phyloP scores from a whole-genome alignment of 2,113 vertebrate species.

The Siniperca knerii region DNA sequence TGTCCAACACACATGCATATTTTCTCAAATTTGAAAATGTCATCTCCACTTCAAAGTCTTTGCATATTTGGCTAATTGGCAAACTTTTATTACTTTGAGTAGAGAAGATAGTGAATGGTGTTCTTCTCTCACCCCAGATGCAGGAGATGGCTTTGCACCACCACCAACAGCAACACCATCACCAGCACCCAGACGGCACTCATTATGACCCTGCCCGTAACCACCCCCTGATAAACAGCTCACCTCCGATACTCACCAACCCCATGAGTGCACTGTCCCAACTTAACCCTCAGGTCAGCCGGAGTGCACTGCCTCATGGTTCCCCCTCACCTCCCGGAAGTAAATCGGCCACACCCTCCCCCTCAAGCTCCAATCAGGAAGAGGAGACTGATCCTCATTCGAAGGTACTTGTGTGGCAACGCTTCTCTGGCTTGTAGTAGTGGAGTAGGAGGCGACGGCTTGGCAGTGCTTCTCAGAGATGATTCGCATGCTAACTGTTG shows the following conservation, averaged over 20 bases:
- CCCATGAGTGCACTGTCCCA: constrained; percentile 95
- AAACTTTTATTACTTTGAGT: constrained; percentile 49
- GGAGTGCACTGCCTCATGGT: constrained; percentile 89
- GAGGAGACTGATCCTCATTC: constrained; percentile 96
- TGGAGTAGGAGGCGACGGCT: constrained; percentile 21
- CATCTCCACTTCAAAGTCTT: constrained; percentile 51
- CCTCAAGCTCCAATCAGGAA: constrained; percentile 98
- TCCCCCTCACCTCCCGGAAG: constrained; percentile 97
- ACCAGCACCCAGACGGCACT: constrained; percentile 84
- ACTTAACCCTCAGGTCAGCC: constrained; percentile 96
- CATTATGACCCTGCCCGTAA: constrained; percentile 92
- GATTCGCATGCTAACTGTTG: constrained; percentile 30
- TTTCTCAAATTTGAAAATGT: constrained; percentile 54
- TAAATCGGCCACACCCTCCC: constrained; percentile 98
- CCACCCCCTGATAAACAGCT: constrained; percentile 91
- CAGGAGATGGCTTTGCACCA: constrained; percentile 96
- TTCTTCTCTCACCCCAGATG: constrained; percentile 92
- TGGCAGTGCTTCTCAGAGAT: constrained; percentile 39
- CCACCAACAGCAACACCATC: constrained; percentile 79
- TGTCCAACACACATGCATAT: constrained; percentile 15
- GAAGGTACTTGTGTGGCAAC: constrained; percentile 88
- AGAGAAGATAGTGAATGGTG: constrained; percentile 83
- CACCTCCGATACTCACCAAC: constrained; percentile 90
- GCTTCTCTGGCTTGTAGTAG: constrained; percentile 48
- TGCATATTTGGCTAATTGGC: constrained; percentile 78